These are phyloP conservation scores for Equus quagga DNA, from an alignment of 2,113 vertebrate genomes.

Conservation along the genomic window DNA sequence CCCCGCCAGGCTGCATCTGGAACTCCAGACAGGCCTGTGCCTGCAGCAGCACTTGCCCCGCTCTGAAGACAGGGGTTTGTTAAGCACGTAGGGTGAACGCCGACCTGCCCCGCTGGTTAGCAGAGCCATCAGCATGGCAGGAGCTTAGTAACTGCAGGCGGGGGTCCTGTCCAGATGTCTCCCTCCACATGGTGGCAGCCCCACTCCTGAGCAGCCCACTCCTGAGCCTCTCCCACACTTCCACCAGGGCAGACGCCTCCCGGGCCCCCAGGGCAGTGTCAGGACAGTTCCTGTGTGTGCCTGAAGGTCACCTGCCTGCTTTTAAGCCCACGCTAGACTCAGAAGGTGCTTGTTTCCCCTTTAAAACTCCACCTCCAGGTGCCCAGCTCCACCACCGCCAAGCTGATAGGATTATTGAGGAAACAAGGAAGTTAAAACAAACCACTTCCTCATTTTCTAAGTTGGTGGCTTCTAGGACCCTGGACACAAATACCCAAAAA, in stretches of 20 bases:
- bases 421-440: not conserved
- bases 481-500: not conserved
- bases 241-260: not conserved
- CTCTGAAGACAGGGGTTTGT: not conserved
- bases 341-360: not conserved
- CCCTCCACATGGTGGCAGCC: not conserved
- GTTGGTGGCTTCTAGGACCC: not conserved
- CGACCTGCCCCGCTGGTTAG: not conserved
- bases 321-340: no score
- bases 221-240: not conserved
- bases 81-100: no score
- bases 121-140: not conserved
- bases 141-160: not conserved
- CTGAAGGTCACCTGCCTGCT: not conserved
- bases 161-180: not conserved
- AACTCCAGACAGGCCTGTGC: not conserved
- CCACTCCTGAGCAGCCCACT: not conserved
- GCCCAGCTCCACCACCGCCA: not conserved
- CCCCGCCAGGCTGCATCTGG: not conserved
- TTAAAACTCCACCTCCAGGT: not conserved
- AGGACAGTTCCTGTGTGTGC: not conserved
- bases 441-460: not conserved
- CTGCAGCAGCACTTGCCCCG: not conserved
- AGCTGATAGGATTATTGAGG: not conserved
- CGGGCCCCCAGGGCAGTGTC: not conserved